Evolutionary conservation across 2,113 vertebrate species (phyloP).

Genomic region (Aspiorhynchus laticeps): DNA sequence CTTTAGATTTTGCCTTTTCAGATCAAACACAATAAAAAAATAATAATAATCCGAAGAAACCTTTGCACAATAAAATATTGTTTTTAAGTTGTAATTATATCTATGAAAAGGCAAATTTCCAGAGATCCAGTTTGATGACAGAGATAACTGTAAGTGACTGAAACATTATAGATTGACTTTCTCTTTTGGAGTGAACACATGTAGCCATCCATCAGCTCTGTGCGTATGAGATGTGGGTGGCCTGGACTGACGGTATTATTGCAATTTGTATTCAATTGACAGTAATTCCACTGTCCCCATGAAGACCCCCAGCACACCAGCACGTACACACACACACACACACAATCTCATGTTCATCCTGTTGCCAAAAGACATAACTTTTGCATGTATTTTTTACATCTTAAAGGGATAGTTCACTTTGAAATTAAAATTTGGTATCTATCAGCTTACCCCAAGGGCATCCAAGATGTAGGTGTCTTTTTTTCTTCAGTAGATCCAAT

Average conservation of each 20-base stretch:
- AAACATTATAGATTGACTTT: conserved; percentile 52
- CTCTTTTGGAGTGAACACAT: conserved; percentile 71
- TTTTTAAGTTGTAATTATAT: neutral
- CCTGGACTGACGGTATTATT: conserved; percentile 67
- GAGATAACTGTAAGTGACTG: conserved; percentile 29
- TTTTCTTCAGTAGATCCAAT: no score
- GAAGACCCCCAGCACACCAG: conserved; percentile 58
- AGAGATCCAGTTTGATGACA: neutral
- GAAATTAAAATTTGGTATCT: no score
- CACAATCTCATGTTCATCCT: neutral
- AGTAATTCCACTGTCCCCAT: conserved; percentile 69
- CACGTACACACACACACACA: conserved; percentile 20
- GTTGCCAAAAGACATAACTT: no score
- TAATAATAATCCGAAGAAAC: neutral
- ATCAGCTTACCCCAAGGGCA: no score
- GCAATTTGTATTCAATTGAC: conserved; percentile 75
- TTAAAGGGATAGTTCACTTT: no score
- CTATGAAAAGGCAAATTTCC: neutral
- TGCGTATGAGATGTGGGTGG: conserved; percentile 70
- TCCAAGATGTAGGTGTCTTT: no score
- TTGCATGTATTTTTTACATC: no score
- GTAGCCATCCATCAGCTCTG: conserved; percentile 71
- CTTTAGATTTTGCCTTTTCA: neutral
- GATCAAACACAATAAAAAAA: neutral
- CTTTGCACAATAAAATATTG: neutral